Base-by-base conservation (phyloP, 2,888 invertebrate species). In the Aleiodes testaceus region DNA sequence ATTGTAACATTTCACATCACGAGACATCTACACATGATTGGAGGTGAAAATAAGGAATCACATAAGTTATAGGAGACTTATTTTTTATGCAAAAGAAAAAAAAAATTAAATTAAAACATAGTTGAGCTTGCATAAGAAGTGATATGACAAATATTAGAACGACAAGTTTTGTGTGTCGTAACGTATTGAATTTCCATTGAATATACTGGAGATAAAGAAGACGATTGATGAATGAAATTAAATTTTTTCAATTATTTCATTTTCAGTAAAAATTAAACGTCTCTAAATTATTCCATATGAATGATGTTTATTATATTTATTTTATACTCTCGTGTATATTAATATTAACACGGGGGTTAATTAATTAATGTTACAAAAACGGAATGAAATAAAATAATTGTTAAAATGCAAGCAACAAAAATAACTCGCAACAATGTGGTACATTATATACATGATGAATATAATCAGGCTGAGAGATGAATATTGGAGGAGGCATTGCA, bases 131-230 rank as follows among this genome's bases (percentile, higher is more conserved):
- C 79, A 71, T 77, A 75, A 76, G 75, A 77, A 75, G 78, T 79
- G 79, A 78, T 78, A 78, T 79, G 79, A 79, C 79, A 78, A 79
- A 79, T 79, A 79, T 79, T 79, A 78, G 79, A 75, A 74, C 72
- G 77, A 76, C 74, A 74, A 72, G 36, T 69, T 72, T 71, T 42
- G 7, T 36, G 59, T 73, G 75, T 77, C 75, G 75, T 76, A 66
- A 72, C 69, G 74, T 76, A 72, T 74, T 66, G 59, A 59, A 18
- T 63, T 73, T 59, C 36, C 36, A 64, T 71, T 70, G 65, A 70
- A 70, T 76, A 73, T 70, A 68, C 71, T 70, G 53, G 69, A 69
- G 67, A 67, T 59, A 47, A 22, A 50, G 44, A 71, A 67, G 67
- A 47, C 11, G 44, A 55, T 70, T 69, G 69, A 71, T 69, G 64